phyloP scores from a whole-genome alignment of 2,888 invertebrate species.

The Steinernema hermaphroditum region DNA sequence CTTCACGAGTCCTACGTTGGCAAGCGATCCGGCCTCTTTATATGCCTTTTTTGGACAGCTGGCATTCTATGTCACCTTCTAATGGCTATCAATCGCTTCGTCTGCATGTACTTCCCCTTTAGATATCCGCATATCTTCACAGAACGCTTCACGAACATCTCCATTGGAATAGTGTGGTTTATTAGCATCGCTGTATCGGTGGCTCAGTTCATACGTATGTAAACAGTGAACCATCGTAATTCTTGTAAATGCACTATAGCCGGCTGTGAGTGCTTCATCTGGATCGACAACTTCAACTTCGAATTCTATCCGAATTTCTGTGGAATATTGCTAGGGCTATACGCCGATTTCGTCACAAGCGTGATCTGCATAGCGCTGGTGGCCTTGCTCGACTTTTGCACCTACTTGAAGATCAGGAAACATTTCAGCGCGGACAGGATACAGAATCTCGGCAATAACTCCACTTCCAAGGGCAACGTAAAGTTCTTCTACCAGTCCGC shows the following conservation, averaged over 20 bases:
- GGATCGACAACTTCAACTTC: conserved; percentile 18
- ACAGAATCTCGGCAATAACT: neutral
- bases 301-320: neutral
- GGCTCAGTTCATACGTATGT: neutral
- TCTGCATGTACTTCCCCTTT: conserved; percentile 10
- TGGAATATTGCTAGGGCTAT: neutral
- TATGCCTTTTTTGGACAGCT: neutral
- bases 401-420: neutral
- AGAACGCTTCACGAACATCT: neutral
- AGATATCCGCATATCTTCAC: neutral
- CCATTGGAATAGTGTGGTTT: neutral
- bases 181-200: neutral
- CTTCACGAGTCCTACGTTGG: neutral
- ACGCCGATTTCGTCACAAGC: neutral
- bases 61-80: neutral
- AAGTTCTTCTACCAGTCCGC: conserved; percentile 1
- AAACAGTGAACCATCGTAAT: neutral
- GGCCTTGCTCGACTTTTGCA: neutral
- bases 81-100: conserved; percentile 2
- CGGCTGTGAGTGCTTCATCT: neutral
- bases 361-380: neutral
- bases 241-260: no score
- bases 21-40: neutral
- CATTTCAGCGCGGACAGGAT: neutral
- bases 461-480: neutral